Evolutionary conservation across 2,113 vertebrate species (phyloP).

Genomic region (Probosciger aterrimus): DNA sequence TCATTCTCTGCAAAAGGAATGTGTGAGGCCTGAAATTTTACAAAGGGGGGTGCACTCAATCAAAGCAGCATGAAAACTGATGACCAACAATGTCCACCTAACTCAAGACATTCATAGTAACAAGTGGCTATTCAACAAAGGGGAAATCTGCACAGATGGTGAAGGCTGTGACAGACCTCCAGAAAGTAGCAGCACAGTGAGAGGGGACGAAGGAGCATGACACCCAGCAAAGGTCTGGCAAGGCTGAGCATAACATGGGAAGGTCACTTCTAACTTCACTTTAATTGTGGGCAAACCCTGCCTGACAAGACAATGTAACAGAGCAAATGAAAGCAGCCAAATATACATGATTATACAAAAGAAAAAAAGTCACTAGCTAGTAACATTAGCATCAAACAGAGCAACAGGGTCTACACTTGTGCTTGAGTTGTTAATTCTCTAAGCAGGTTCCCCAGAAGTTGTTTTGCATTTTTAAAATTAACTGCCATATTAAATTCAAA

Average conservation of each 20-base stretch:
- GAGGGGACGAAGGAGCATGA: fast-evolving
- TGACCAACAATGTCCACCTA: not conserved
- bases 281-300: not conserved
- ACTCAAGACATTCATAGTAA: fast-evolving
- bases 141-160: not conserved
- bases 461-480: not conserved
- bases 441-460: not conserved
- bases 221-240: not conserved
- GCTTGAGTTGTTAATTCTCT: not conserved
- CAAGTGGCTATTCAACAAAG: fast-evolving
- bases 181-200: fast-evolving
- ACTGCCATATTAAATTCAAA: not conserved
- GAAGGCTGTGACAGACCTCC: not conserved
- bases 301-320: not conserved
- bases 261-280: not conserved
- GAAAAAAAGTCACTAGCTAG: not conserved
- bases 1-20: not conserved
- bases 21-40: not conserved
- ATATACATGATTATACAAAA: not conserved
- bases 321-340: not conserved
- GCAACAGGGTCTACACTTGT: not conserved
- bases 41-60: not conserved
- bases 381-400: not conserved
- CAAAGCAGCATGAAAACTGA: not conserved
- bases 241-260: not conserved